Evolutionary conservation across 2,113 vertebrate genomes (phyloP), one percentile per base, ranked within the genome.

Genomic region (Sula dactylatra): DNA sequence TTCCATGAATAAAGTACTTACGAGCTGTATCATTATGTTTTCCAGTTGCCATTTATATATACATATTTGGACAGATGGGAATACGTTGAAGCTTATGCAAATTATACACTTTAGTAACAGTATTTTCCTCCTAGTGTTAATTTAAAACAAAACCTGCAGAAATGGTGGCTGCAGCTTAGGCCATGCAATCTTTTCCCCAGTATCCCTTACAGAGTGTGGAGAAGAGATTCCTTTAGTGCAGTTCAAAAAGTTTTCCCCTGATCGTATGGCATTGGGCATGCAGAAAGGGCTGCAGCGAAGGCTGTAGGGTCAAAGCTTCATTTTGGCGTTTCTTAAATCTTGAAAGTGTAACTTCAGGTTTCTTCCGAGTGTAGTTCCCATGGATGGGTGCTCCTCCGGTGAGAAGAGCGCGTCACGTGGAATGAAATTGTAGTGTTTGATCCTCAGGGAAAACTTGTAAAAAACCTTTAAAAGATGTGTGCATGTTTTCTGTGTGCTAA

Each of bases 261-360:
- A 18, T 26, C 0, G 0, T 38, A 7, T 29, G 27, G n/a, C 27
- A 5, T 45, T 38, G 45, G 40, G 17, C 10, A 2, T 13, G 13
- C 32, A 31, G 42, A 24, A 62, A 11, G 13, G 22, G 18, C 61
- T 77, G 52, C 45, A 22, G 31, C 13, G 18, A 32, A 49, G 24
- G 47, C 58, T 29, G 34, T 27, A 24, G 34, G 45, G 25, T 6
- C 31, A 71, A 55, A 90, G 56, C 61, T 82, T 74, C 7, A 2
- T 79, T 85, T 62, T 54, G 56, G 24, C 2, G 0, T 73, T 62
- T 44, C 40, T 47, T 61, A 49, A 13, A 24, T 62, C 82, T 40
- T 24, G 18, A 22, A 78, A 59, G 29, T 0, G 0, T 70, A 45
- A 42, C 18, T 56, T n/a, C 11, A 7, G 16, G 21, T 67, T 71